Percentiles rank a stretch among this genome's conserved stretches.
phyloP scores from a whole-genome alignment of 2,888 invertebrate species.

The Leptopilina syphax region DNA sequence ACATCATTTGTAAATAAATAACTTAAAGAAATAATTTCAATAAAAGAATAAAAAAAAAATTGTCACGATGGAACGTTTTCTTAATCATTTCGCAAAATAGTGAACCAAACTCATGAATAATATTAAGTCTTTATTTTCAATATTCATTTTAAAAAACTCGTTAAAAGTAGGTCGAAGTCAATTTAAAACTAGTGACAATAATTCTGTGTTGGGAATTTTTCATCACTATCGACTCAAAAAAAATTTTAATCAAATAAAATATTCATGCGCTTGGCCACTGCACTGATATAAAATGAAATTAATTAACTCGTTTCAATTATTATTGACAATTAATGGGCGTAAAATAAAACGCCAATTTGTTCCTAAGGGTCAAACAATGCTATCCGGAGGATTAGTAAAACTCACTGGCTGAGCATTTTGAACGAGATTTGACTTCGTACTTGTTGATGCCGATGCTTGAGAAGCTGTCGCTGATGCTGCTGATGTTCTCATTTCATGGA shows the following conservation, averaged over 20 bases:
- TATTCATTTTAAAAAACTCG: not conserved
- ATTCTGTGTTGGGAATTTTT: conserved; percentile 10
- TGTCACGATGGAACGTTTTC: too few relatives aligned
- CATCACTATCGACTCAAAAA: not conserved
- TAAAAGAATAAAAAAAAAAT: too few relatives aligned
- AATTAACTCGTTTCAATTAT: conserved; percentile 50
- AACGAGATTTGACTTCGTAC: conserved; percentile 86
- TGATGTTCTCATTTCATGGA: conserved; percentile 88
- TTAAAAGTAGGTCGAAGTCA: not conserved
- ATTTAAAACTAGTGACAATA: conserved; percentile 20
- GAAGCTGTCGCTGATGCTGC: conserved; percentile 77
- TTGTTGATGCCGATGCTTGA: conserved; percentile 76
- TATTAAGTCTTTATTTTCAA: conserved; percentile 5
- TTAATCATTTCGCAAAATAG: not conserved
- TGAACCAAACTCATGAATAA: conserved; percentile 27
- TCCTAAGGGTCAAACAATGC: conserved; percentile 80
- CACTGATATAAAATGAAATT: conserved; percentile 35
- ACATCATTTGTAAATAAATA: too few relatives aligned
- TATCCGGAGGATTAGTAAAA: conserved; percentile 85
- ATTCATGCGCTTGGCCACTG: conserved; percentile 55
- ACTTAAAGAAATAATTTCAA: too few relatives aligned
- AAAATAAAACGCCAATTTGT: conserved; percentile 54
- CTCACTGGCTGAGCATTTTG: conserved; percentile 89
- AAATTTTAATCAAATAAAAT: not conserved
- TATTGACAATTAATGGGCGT: conserved; percentile 50